Percentiles rank a stretch among this genome's conserved stretches.
Evolutionary conservation across 2,797 vertebrate species (phyloP).

Genomic region (Myoxocephalus aenaeus): DNA sequence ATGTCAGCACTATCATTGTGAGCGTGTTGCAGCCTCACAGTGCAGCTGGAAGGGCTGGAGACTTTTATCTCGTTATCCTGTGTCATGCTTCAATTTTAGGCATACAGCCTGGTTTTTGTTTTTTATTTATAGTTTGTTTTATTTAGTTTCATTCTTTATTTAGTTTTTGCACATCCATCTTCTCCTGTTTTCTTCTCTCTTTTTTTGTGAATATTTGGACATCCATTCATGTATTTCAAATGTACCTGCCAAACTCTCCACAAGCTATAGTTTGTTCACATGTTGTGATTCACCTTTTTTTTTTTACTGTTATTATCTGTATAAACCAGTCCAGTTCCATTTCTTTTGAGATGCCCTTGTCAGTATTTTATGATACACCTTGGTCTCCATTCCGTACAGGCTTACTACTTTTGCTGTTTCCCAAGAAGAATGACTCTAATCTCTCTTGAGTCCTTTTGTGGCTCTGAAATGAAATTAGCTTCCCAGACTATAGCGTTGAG

Average conservation of each 20-base stretch:
- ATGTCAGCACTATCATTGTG: neutral
- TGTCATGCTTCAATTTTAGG: neutral
- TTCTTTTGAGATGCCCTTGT: constrained; percentile 45
- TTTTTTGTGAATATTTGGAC: neutral
- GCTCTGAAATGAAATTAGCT: constrained; percentile 48
- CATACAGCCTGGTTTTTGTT: neutral
- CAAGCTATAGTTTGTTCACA: neutral
- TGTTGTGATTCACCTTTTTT: neutral
- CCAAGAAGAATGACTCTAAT: constrained; percentile 26
- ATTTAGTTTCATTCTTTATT: neutral
- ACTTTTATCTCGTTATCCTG: neutral
- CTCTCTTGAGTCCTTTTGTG: constrained; percentile 47
- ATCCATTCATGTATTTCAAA: neutral
- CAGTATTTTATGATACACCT: constrained; percentile 51
- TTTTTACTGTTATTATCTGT: constrained; percentile 39
- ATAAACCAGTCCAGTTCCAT: constrained; percentile 25
- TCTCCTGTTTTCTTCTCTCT: neutral
- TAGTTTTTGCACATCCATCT: neutral
- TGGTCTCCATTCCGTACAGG: constrained; percentile 33
- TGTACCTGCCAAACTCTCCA: neutral
- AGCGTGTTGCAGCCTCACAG: neutral
- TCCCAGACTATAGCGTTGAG: constrained; percentile 34
- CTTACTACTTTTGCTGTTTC: constrained; percentile 44
- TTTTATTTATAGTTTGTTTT: neutral
- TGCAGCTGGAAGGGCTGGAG: neutral